phyloP scores from a whole-genome alignment of 1,140 invertebrate species.

The Drosophila pandora region DNA sequence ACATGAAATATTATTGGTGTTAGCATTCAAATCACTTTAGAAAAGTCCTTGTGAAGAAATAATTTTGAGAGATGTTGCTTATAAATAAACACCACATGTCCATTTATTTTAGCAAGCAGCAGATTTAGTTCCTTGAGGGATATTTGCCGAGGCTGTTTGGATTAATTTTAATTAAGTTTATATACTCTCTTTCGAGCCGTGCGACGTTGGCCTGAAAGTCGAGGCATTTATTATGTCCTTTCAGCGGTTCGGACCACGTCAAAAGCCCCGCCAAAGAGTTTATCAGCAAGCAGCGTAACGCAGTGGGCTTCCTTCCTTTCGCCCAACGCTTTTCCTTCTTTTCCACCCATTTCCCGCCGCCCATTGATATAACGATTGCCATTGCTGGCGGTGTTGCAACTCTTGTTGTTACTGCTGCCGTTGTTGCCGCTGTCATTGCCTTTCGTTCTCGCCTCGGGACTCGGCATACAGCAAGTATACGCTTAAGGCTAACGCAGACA shows the following conservation, averaged over 20 bases:
- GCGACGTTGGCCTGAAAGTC: conserved; percentile 22
- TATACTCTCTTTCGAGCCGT: conserved; percentile 9
- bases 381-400: conserved; percentile 24
- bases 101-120: not conserved
- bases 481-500: conserved; percentile 47
- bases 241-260: conserved; percentile 55
- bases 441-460: conserved; percentile 21
- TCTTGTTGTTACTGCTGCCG: conserved; percentile 20
- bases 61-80: not conserved
- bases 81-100: not conserved
- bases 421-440: conserved; percentile 26
- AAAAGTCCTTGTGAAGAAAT: too few relatives aligned
- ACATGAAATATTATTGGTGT: too few relatives aligned
- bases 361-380: conserved; percentile 55
- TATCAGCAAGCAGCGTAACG: conserved; percentile 57
- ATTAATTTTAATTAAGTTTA: conserved; percentile 11
- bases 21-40: not conserved
- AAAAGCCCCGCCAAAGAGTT: conserved; percentile 73
- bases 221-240: conserved; percentile 78
- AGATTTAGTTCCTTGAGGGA: not conserved
- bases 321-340: not conserved
- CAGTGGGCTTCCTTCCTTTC: conserved; percentile 32
- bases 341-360: conserved; percentile 6
- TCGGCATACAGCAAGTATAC: conserved; percentile 3
- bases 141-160: not conserved